phyloP scores from a whole-genome alignment of 2,113 vertebrate species.

The Struthidea cinerea region DNA sequence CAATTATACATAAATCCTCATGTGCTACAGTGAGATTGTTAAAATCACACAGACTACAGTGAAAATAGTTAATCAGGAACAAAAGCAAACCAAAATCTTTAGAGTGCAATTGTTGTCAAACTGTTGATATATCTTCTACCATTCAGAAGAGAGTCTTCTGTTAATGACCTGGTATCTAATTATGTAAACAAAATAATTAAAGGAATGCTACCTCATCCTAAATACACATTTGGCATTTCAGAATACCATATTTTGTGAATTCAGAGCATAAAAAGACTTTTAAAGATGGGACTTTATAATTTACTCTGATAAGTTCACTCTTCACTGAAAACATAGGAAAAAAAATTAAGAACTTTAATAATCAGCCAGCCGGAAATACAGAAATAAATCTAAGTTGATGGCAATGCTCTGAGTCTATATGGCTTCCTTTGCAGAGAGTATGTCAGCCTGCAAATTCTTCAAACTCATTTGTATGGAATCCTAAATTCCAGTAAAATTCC shows the following conservation, averaged over 20 bases:
- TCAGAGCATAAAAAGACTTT: not conserved
- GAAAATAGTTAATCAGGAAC: not conserved
- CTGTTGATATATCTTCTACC: not conserved
- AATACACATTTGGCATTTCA: not conserved
- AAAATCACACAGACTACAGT: not conserved
- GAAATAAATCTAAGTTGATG: constrained; percentile 23
- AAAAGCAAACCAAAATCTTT: not conserved
- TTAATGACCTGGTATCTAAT: not conserved
- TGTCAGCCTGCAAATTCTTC: not conserved
- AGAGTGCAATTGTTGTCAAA: not conserved
- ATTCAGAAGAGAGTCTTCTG: not conserved
- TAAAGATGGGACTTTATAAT: not conserved
- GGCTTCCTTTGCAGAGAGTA: not conserved
- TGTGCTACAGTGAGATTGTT: not conserved
- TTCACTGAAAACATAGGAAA: not conserved
- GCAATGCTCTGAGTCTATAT: not conserved
- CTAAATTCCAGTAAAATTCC: constrained; percentile 21
- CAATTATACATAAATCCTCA: not conserved
- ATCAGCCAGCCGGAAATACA: not conserved
- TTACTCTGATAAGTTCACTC: not conserved
- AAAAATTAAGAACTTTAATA: not conserved
- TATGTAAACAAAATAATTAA: not conserved
- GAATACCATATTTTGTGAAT: not conserved
- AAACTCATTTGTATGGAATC: constrained; percentile 12
- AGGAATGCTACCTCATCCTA: not conserved